Base-by-base conservation (phyloP, 1,140 invertebrate species). In the Brachionus calyciflorus region DNA sequence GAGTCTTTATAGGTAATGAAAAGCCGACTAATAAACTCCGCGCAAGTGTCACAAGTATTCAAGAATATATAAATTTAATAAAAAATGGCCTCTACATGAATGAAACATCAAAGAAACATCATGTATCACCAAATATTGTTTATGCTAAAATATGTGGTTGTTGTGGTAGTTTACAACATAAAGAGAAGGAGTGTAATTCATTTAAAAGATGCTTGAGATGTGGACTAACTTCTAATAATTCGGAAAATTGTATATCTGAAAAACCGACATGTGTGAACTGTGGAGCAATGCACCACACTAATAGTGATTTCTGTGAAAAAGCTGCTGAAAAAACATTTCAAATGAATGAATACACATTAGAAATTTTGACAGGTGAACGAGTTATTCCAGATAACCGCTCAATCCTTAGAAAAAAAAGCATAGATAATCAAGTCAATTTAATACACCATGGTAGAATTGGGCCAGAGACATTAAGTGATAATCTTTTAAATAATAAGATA, bases 101-200 rank as follows among this genome's bases (percentile, higher is more conserved):
- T 19, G 48, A 51, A 51, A 51, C 19, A 51, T 51, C 48, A 51
- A 51, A 51, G 24, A 51, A 51, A 21, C 48, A 51, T 51, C 48
- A 51, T 19, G 48, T 51, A 19, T 19, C 17, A 19, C 17, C 48
- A 51, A 51, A 51, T 21, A 51, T 51, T 21, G 17, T 51, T n/a
- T 21, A 51, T 21, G 48, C 48, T 19, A 51, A 51, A 51, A 51
- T 2, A 19, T 51, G 12, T 51, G 48, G 17, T 21, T 51, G 17
- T 19, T 51, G 48, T 51, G 48, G 48, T 21, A 51, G 48, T 19
- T 21, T 51, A n/a, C 48, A 51, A 51, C 48, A 51, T 51, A 51
- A 51, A 51, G 48, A 51, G 24, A 51, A 51, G 24, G 48, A 51
- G 24, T 51, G 48, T 21, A 51, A n/a, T 21, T 19, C 17, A n/a